phyloP scores from a whole-genome alignment of 2,888 invertebrate species.

The Brachynemurus nebulosus region DNA sequence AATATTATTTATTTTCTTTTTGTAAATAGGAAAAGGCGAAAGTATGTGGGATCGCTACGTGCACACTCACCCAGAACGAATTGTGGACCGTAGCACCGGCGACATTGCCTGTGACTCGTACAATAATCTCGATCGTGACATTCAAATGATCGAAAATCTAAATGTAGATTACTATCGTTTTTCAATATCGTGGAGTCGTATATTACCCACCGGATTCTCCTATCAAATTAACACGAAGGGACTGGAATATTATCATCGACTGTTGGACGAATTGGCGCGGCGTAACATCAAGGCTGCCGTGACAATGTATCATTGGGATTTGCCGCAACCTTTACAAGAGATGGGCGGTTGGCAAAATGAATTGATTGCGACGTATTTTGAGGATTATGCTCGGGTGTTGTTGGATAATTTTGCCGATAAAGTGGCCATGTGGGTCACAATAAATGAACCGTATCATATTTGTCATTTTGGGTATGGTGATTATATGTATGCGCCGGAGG shows the following conservation, averaged over 20 bases:
- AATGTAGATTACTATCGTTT: slow-evolving; percentile 35
- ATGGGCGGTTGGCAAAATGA: slow-evolving; percentile 35
- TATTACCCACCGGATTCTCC: slow-evolving; percentile 33
- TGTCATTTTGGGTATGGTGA: slow-evolving; percentile 29
- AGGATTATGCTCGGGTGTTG: slow-evolving; percentile 36
- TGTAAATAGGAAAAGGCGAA: slow-evolving; percentile 37
- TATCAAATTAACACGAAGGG: slow-evolving; percentile 35
- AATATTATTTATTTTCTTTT: too few relatives aligned
- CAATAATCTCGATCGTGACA: slow-evolving; percentile 21
- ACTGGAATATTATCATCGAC: slow-evolving; percentile 36
- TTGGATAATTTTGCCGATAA: slow-evolving; percentile 16
- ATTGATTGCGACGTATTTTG: slow-evolving; percentile 36
- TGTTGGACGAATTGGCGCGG: slow-evolving; percentile 36
- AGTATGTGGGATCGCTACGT: slow-evolving; percentile 36
- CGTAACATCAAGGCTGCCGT: slow-evolving; percentile 39
- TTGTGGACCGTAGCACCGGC: slow-evolving; percentile 19
- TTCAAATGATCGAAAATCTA: slow-evolving; percentile 19
- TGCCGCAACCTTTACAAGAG: slow-evolving; percentile 35
- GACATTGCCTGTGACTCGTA: slow-evolving; percentile 25
- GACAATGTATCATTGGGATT: slow-evolving; percentile 40
- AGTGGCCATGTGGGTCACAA: slow-evolving; percentile 17
- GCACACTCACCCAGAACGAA: slow-evolving; percentile 28
- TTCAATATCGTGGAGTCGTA: slow-evolving; percentile 47
- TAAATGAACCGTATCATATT: slow-evolving; percentile 18
- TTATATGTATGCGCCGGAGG: slow-evolving; percentile 37